A percentile compares a stretch with the other conserved stretches of the same genome.
Evolutionary conservation across 2,113 vertebrate species (phyloP).

Genomic region (Madoqua kirkii): DNA sequence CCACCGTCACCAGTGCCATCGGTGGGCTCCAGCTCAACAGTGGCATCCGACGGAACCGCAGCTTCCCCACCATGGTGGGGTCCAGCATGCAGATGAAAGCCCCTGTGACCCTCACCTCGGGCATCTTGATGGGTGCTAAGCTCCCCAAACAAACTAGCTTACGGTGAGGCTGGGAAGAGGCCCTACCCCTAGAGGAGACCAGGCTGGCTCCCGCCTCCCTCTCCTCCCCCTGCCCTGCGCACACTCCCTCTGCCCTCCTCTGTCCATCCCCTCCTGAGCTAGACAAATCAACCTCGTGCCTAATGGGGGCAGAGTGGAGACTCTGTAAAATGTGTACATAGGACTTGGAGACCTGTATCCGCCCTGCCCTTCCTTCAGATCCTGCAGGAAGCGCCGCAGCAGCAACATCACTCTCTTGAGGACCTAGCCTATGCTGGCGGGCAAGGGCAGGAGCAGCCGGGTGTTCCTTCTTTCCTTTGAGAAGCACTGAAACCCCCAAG

Average conservation of each 20-base stretch:
- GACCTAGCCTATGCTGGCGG: conserved; percentile 50
- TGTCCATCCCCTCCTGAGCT: conserved; percentile 72
- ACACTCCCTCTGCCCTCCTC: not conserved
- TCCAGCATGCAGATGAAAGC: conserved; percentile 98
- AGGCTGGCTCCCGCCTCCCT: not conserved
- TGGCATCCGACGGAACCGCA: conserved; percentile 93
- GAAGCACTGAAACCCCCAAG: conserved; percentile 79
- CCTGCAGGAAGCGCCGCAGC: conserved; percentile 42
- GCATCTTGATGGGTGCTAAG: conserved; percentile 88
- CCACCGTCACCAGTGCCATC: conserved; percentile 80
- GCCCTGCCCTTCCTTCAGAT: conserved; percentile 51
- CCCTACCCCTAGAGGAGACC: not conserved
- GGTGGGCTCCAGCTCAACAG: conserved; percentile 87
- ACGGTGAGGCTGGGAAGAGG: conserved; percentile 71
- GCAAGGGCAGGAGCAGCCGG: conserved; percentile 33
- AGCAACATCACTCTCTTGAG: conserved; percentile 41
- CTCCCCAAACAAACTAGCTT: conserved; percentile 83
- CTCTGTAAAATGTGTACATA: conserved; percentile 80
- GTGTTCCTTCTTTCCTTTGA: conserved; percentile 32
- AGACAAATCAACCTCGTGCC: conserved; percentile 87
- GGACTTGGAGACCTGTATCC: conserved; percentile 66
- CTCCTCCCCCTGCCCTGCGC: not conserved
- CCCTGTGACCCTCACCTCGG: conserved; percentile 85
- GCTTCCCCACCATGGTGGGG: conserved; percentile 96
- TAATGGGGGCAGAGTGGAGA: conserved; percentile 77